Evolutionary conservation across 2,113 vertebrate species (phyloP).

Genomic region (Cepphus grylle): DNA sequence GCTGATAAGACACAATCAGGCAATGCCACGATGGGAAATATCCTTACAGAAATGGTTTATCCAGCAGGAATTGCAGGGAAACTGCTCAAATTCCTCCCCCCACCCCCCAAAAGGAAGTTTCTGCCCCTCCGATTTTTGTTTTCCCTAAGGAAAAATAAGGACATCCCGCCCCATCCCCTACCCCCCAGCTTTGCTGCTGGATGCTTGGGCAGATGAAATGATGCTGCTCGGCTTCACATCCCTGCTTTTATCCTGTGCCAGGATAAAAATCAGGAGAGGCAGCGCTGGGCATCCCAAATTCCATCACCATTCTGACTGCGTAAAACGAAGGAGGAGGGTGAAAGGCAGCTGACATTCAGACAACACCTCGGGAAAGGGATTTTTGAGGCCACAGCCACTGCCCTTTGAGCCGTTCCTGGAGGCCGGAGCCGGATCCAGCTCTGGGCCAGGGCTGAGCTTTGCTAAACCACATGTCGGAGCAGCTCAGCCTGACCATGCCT

Average conservation of each 20-base stretch:
- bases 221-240: neutral
- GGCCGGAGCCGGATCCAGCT: neutral
- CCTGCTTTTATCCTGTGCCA: rapidly evolving
- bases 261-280: neutral
- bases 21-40: rapidly evolving
- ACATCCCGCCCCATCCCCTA: too few species aligned
- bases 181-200: neutral
- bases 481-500: neutral
- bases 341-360: neutral
- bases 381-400: neutral
- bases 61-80: neutral
- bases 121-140: neutral
- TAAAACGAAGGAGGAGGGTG: neutral
- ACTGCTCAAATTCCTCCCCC: too few species aligned
- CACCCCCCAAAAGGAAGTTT: neutral
- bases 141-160: neutral
- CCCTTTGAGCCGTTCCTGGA: neutral
- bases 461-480: neutral
- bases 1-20: rapidly evolving
- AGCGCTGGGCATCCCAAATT: neutral
- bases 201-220: neutral
- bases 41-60: neutral
- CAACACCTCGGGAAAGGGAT: neutral
- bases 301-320: neutral
- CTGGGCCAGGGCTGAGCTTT: neutral